Conservation (phyloP, 2,113 vertebrate genomes). For the Prochilodus magdalenae region DNA sequence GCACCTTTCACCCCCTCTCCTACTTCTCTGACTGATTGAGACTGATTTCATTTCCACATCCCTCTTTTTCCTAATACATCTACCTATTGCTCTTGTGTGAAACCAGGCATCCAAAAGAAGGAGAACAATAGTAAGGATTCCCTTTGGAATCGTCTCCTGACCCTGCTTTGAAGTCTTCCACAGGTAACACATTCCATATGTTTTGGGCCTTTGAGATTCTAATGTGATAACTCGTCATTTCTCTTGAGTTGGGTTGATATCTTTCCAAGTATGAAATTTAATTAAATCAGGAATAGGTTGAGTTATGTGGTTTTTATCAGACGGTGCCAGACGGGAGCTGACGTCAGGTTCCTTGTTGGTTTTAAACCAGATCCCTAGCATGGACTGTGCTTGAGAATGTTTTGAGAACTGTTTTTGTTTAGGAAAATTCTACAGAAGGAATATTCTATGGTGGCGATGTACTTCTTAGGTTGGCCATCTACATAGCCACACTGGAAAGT, state of each 20-base stretch:
- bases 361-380: too few relatives aligned
- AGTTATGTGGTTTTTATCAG: not conserved
- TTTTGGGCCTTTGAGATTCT: not conserved
- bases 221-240: slow-evolving; percentile 4
- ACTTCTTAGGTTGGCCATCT: too few relatives aligned
- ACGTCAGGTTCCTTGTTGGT: slow-evolving; percentile 13
- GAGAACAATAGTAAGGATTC: not conserved
- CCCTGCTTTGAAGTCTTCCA: not conserved
- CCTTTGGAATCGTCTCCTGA: not conserved
- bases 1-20: not conserved
- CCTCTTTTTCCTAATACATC: not conserved
- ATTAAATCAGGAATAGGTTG: not conserved
- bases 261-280: slow-evolving; percentile 11
- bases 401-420: too few relatives aligned
- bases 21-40: slow-evolving; percentile 28
- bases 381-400: too few relatives aligned
- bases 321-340: not conserved
- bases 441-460: too few relatives aligned
- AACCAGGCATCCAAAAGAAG: not conserved
- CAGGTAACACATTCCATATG: slow-evolving; percentile 52
- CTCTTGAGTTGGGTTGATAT: not conserved
- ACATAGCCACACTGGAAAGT: too few relatives aligned
- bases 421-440: too few relatives aligned
- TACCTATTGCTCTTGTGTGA: not conserved
- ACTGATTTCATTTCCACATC: slow-evolving; percentile 45